These are phyloP conservation scores for Petromus typicus DNA, from an alignment of 2,113 vertebrate species.

Conservation along the genomic window DNA sequence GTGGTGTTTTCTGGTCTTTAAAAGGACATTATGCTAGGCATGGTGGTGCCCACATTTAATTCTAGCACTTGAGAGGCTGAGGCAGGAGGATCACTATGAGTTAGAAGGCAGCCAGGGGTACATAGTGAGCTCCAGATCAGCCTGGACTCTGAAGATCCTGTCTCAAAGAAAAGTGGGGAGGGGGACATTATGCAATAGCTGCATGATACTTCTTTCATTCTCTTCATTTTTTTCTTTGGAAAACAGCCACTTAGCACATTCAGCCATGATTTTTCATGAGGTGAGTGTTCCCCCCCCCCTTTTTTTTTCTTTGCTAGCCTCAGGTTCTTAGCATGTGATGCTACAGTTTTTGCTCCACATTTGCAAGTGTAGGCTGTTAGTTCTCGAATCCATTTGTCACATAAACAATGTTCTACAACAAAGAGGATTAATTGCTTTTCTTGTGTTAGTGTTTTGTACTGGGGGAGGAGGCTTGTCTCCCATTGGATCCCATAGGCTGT, in stretches of 20 bases:
- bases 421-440: constrained; percentile 72
- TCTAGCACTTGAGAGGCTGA: not conserved
- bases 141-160: not conserved
- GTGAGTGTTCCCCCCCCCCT: not conserved
- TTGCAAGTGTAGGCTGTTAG: constrained; percentile 72
- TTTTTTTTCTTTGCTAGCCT: constrained; percentile 62
- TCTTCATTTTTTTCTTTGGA: constrained; percentile 66
- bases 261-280: constrained; percentile 71
- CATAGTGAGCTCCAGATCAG: not conserved
- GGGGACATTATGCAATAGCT: not conserved
- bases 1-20: constrained; percentile 31
- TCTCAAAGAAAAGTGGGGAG: not conserved
- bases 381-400: constrained; percentile 75
- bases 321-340: constrained; percentile 76
- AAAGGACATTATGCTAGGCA: not conserved
- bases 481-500: not conserved
- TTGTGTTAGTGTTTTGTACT: constrained; percentile 48
- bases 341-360: constrained; percentile 69
- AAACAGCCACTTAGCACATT: constrained; percentile 76
- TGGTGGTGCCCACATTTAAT: not conserved
- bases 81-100: not conserved
- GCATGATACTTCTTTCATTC: constrained; percentile 40
- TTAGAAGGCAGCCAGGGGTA: not conserved
- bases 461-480: constrained; percentile 6
- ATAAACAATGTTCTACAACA: constrained; percentile 77